Evolutionary conservation across 2,797 vertebrate species (phyloP), one percentile per base, ranked within the genome.

Genomic region (Cyclopterus lumpus): DNA sequence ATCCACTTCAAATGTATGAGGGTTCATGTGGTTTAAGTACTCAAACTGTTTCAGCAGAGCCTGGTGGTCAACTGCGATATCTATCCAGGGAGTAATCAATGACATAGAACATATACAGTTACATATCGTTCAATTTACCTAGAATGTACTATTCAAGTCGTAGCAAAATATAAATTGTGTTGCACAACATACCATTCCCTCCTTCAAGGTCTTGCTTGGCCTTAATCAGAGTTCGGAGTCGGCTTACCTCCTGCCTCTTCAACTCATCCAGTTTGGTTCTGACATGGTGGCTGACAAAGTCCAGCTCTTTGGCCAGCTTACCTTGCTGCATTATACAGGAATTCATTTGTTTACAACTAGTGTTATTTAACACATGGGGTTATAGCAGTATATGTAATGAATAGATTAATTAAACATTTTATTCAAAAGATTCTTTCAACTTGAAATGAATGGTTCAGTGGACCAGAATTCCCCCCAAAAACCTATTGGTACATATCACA

Each of bases 211-310:
- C 97, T 86, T 98, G 95, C 90, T 98, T 99, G 77, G 97, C 98
- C 92, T 97, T 98, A 88, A 99, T 99, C 77, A 99, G 91, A 80
- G 97, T 97, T 69, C 98, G 95, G 78, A 99, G 94, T 71, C 98
- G 93, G 90, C 94, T 96, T n/a, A 99, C 95, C 78, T 99, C 98
- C 93, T 99, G 97, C 77, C 98, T 95, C 91, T 99, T 99, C 64
- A 99, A 84, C 89, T 99, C 97, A 85, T 99, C 98, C 86, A 99
- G 93, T 61, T 95, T 97, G 76, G 97, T 98, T 92, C 97, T 93
- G 74, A 99, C 96, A 8, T 98, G 95, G 75, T 99, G 98, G 89
- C 97, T 97, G 77, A 99, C 98, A 90, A 99, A 97, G 93, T 99
- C 97, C 74, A 99, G 93, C 84, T 99, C 98, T 94, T 97, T 97